Conservation (phyloP, 1,140 invertebrate species). For the Zelostemma sp. region DNA sequence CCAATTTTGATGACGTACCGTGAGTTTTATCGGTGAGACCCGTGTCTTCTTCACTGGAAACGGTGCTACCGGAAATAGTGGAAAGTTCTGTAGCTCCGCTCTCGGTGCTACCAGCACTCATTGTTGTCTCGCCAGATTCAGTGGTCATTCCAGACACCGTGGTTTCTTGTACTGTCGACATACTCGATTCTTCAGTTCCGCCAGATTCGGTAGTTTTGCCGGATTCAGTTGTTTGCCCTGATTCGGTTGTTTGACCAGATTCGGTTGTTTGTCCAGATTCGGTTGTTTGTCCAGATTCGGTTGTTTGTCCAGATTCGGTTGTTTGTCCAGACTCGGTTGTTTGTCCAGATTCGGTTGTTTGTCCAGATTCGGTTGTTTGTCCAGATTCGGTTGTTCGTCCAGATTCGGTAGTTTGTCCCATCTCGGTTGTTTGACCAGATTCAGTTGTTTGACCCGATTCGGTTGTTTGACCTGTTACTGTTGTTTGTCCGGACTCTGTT, state of each 20-base stretch:
- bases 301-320: constrained; percentile 14
- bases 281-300: constrained; percentile 19
- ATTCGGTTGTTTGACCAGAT: constrained; percentile 23
- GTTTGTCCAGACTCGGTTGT: constrained; percentile 6
- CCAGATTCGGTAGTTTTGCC: constrained; percentile 35
- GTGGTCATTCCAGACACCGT: constrained; percentile 39
- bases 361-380: constrained; percentile 12
- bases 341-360: constrained; percentile 27
- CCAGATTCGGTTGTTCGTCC: constrained; percentile 12
- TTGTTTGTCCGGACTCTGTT: constrained; percentile 15
- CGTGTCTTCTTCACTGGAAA: constrained; percentile 38
- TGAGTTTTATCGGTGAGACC: constrained; percentile 53
- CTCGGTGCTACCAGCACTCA: constrained; percentile 28
- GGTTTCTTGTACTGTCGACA: constrained; percentile 31
- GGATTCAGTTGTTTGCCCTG: constrained; percentile 26
- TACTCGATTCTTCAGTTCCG: constrained; percentile 37
- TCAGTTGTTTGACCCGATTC: constrained; percentile 12
- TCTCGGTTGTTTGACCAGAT: constrained; percentile 14
- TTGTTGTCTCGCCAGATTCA: constrained; percentile 41
- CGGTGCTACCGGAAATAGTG: constrained; percentile 36
- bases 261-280: constrained; percentile 14
- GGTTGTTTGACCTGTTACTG: constrained; percentile 14
- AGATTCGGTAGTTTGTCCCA: constrained; percentile 13
- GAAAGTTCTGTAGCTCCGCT: constrained; percentile 24
- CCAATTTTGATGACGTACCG: constrained; percentile 25